Conservation (phyloP, 92 coral and sea anemone genomes). For the Paragorgia papillata region DNA sequence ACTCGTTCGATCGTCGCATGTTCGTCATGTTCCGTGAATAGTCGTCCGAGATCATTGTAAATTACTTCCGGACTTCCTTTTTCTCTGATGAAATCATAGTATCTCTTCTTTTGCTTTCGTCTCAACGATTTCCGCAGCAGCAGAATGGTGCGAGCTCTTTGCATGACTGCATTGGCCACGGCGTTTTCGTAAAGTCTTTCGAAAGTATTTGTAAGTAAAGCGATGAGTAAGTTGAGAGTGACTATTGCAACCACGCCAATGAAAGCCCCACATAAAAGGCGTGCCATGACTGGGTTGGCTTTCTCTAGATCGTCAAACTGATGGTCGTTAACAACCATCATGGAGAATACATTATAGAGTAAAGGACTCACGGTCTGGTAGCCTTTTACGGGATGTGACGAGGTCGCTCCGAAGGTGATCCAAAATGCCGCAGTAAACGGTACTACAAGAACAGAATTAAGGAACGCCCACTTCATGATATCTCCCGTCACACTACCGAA, state of each 20-base stretch:
- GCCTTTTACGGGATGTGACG: slow-evolving; percentile 61
- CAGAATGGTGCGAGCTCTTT: slow-evolving; percentile 36
- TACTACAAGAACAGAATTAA: slow-evolving; percentile 73
- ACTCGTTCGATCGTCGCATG: slow-evolving; percentile 30
- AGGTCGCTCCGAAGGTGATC: slow-evolving; percentile 77
- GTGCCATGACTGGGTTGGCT: slow-evolving; percentile 78
- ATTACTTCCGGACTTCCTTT: slow-evolving; percentile 37
- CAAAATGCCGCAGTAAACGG: slow-evolving; percentile 96
- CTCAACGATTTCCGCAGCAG: slow-evolving; percentile 34
- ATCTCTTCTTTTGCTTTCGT: slow-evolving; percentile 19
- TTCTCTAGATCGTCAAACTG: slow-evolving; percentile 68
- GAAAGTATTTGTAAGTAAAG: slow-evolving; percentile 36
- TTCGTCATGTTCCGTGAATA: slow-evolving; percentile 25
- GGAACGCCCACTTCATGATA: slow-evolving; percentile 78
- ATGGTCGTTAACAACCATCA: slow-evolving; percentile 90
- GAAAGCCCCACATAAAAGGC: background rate
- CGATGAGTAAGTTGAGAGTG: slow-evolving; percentile 27
- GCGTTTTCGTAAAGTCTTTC: slow-evolving; percentile 41
- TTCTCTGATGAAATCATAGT: slow-evolving; percentile 24
- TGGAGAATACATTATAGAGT: slow-evolving; percentile 86
- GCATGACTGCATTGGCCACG: slow-evolving; percentile 27
- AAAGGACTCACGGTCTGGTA: slow-evolving; percentile 70
- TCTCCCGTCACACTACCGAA: slow-evolving; percentile 79
- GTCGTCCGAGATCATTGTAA: slow-evolving; percentile 5
- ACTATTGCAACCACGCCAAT: slow-evolving; percentile 28